Evolutionary conservation across 2,888 invertebrate species (phyloP).

Genomic region (Eupithecia insigniata): DNA sequence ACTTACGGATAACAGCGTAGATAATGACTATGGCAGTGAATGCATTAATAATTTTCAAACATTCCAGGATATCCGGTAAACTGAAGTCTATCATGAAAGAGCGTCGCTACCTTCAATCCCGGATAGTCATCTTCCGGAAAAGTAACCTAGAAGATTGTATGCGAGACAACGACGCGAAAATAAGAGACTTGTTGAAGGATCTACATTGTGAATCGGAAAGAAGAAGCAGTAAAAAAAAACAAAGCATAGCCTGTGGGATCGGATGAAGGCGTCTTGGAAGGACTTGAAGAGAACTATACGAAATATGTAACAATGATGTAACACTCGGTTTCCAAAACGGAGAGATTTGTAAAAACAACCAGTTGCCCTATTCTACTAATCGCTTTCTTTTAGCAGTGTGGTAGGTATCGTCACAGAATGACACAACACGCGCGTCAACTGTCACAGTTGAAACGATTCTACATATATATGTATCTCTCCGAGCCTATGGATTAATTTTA

Average conservation of each 20-base stretch:
- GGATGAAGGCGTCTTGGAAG: not conserved
- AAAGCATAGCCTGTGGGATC: not conserved
- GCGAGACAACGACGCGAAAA: not conserved
- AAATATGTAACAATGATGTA: not conserved
- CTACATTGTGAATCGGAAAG: not conserved
- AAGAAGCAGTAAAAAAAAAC: not conserved
- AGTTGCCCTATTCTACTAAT: too few species aligned
- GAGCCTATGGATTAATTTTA: too few species aligned
- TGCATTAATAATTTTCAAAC: not conserved
- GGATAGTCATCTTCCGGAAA: not conserved
- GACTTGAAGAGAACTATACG: not conserved
- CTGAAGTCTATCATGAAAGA: not conserved
- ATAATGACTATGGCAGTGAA: not conserved
- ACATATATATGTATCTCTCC: too few species aligned
- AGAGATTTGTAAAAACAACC: too few species aligned
- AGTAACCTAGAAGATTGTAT: not conserved
- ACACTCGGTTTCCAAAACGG: too few species aligned
- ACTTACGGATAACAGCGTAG: not conserved
- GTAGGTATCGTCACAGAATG: too few species aligned
- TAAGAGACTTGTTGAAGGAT: not conserved
- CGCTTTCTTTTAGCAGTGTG: too few species aligned
- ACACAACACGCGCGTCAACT: too few species aligned
- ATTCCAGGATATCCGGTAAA: not conserved
- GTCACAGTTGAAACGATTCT: too few species aligned
- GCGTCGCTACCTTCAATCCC: not conserved